These are phyloP conservation scores for Verasper variegatus DNA, from an alignment of 2,113 vertebrate genomes.

Conservation along the genomic window DNA sequence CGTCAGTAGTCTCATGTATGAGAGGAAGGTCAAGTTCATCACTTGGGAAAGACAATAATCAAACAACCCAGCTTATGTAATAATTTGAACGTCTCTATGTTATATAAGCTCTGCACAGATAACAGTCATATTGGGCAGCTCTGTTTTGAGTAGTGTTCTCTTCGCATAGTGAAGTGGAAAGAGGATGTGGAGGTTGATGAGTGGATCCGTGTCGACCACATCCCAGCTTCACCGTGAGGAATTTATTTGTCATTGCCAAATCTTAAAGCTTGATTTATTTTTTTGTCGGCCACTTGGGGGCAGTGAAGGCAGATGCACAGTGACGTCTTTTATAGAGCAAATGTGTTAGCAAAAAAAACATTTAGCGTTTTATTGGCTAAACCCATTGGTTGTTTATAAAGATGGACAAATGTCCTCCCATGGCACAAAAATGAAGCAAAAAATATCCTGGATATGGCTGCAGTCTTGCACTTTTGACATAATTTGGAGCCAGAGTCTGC, in stretches of 20 bases:
- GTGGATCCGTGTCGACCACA: too few species aligned
- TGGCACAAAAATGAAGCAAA: too few species aligned
- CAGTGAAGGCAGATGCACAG: conserved; percentile 1
- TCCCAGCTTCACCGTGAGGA: too few species aligned
- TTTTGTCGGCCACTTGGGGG: conserved; percentile 1
- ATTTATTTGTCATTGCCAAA: not conserved
- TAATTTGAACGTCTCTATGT: not conserved
- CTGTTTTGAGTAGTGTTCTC: not conserved
- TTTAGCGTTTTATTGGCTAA: too few species aligned
- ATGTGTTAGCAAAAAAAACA: not conserved
- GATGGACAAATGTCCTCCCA: too few species aligned
- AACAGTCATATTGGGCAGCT: not conserved
- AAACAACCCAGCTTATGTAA: not conserved
- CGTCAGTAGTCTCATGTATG: too few species aligned
- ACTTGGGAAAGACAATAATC: not conserved
- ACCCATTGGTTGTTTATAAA: too few species aligned
- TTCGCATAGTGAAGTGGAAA: too few species aligned
- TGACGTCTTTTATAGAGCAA: not conserved
- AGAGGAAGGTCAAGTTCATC: not conserved
- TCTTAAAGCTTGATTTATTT: not conserved
- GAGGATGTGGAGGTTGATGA: too few species aligned
- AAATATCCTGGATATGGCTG: too few species aligned
- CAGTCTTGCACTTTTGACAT: too few species aligned
- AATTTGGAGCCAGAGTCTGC: too few species aligned
- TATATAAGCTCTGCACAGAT: not conserved